These are phyloP conservation scores for Drosophila falleni DNA, from an alignment of 2,888 invertebrate species.

Conservation along the genomic window DNA sequence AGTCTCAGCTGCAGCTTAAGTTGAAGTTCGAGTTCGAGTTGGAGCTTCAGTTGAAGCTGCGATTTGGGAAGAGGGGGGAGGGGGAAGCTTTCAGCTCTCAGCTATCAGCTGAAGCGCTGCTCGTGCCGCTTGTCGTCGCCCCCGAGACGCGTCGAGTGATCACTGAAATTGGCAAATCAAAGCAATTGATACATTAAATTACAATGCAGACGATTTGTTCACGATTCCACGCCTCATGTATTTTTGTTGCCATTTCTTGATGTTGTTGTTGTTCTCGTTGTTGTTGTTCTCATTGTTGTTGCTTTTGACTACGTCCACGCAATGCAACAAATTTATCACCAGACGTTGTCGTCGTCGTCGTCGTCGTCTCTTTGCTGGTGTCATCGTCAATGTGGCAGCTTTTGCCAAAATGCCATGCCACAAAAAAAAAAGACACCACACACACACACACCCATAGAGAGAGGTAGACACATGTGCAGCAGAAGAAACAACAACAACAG, in stretches of 20 bases:
- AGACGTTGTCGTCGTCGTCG: conserved; percentile 50
- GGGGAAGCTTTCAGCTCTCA: conserved; percentile 37
- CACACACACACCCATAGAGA: conserved; percentile 10
- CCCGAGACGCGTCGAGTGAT: conserved; percentile 66
- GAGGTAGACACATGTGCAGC: conserved; percentile 20
- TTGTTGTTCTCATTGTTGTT: conserved; percentile 5
- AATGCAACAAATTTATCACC: conserved; percentile 81
- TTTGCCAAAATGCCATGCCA: conserved; percentile 70
- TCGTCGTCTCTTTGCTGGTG: conserved; percentile 63
- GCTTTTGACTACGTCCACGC: conserved; percentile 79
- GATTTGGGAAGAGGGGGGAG: neutral
- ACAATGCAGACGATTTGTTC: conserved; percentile 81
- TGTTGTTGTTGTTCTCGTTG: conserved; percentile 16
- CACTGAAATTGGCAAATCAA: conserved; percentile 79
- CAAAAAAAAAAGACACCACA: conserved; percentile 24
- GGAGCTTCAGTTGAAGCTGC: conserved; percentile 21
- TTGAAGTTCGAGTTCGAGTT: conserved; percentile 5
- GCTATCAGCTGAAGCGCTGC: conserved; percentile 64
- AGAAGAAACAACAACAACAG: conserved; percentile 42
- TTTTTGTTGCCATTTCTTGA: conserved; percentile 1
- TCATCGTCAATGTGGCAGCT: conserved; percentile 69
- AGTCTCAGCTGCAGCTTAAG: conserved; percentile 22
- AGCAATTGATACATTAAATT: conserved; percentile 81
- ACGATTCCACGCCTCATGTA: conserved; percentile 75
- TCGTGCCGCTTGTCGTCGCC: conserved; percentile 74